These are phyloP conservation scores for Thysanoteuthis rhombus DNA, from an alignment of 2,888 invertebrate species.

Conservation along the genomic window DNA sequence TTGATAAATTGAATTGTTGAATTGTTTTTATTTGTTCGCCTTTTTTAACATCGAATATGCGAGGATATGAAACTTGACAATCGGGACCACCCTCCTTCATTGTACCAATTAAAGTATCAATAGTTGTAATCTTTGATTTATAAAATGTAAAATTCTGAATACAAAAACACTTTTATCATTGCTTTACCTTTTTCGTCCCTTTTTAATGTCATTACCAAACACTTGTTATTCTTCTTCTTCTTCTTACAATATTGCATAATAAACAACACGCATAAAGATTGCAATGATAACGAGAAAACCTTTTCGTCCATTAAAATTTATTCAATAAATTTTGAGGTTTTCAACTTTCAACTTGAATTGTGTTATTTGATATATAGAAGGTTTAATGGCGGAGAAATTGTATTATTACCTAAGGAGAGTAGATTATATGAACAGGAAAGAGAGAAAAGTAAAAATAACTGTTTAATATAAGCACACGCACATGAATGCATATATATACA, in stretches of 20 bases:
- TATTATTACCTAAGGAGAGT: background rate
- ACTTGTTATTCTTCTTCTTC: conserved; percentile 1
- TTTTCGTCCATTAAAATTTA: background rate
- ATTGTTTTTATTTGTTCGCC: too few relatives aligned
- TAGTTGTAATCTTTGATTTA: too few relatives aligned
- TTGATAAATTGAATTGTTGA: too few relatives aligned
- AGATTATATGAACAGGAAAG: background rate
- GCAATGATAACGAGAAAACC: background rate
- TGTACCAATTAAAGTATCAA: too few relatives aligned
- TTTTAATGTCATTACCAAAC: background rate
- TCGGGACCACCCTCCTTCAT: too few relatives aligned
- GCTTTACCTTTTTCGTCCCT: too few relatives aligned
- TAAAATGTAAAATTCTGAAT: too few relatives aligned
- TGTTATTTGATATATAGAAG: background rate
- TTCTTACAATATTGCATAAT: background rate
- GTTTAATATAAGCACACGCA: background rate
- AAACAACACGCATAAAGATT: background rate
- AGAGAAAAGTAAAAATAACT: background rate
- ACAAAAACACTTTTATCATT: too few relatives aligned
- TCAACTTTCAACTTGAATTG: background rate
- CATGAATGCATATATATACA: too few relatives aligned
- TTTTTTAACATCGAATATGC: too few relatives aligned
- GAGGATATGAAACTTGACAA: too few relatives aligned
- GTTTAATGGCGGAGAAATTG: background rate
- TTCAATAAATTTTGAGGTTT: background rate